These are phyloP conservation scores for Eulemur mongoz DNA, from an alignment of 2,797 vertebrate species.

Conservation along the genomic window DNA sequence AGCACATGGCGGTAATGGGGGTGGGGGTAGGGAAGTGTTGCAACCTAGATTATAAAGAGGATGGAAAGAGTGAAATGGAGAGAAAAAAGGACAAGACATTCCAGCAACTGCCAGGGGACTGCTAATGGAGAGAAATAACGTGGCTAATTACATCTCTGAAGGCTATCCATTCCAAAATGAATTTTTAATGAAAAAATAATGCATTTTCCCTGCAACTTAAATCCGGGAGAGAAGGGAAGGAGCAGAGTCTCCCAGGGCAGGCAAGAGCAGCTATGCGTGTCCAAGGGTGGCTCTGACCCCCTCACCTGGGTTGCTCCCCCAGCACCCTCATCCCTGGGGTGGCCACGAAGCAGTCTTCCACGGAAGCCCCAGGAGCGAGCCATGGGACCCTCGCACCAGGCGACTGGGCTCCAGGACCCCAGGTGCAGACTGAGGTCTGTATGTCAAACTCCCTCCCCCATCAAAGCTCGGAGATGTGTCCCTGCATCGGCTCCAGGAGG, in stretches of 20 bases:
- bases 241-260: neutral
- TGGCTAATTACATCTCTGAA: conserved; percentile 75
- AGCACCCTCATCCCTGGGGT: neutral
- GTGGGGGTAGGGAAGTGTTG: neutral
- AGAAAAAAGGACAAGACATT: conserved; percentile 61
- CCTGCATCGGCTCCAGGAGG: neutral
- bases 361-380: neutral
- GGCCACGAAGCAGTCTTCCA: neutral
- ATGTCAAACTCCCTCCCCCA: neutral
- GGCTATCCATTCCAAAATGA: conserved; percentile 73
- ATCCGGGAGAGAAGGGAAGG: conserved; percentile 24
- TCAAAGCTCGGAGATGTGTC: no score
- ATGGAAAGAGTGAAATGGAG: conserved; percentile 70
- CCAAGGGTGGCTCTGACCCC: neutral
- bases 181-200: conserved; percentile 79
- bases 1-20: neutral
- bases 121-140: conserved; percentile 72
- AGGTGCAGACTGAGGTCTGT: neutral
- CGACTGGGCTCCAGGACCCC: neutral
- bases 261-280: neutral
- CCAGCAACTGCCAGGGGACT: conserved; percentile 70
- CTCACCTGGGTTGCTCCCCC: neutral
- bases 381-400: rapidly evolving
- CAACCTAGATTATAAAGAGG: neutral
- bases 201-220: conserved; percentile 62